phyloP scores from a whole-genome alignment of 2,888 invertebrate genomes.

The Chymomyza caudatula region DNA sequence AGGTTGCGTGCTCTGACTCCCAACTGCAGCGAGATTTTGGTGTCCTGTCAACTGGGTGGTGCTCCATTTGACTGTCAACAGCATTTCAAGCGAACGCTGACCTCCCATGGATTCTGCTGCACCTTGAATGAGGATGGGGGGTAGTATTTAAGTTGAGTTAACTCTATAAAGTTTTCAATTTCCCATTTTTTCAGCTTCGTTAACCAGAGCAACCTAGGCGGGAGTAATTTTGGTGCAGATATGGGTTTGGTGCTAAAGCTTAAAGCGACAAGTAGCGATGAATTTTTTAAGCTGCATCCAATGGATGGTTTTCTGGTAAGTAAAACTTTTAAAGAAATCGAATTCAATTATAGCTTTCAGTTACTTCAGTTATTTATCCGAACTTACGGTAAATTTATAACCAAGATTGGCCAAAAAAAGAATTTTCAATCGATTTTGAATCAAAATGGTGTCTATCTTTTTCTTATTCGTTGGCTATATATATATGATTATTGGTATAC shows the following conservation, averaged over 20 bases:
- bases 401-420: too few relatives aligned
- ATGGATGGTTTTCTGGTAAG: conserved; percentile 80
- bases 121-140: conserved; percentile 71
- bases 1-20: conserved; percentile 74
- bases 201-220: conserved; percentile 24
- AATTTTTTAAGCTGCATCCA: conserved; percentile 79
- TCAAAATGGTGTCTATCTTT: too few relatives aligned
- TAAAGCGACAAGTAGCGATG: conserved; percentile 80
- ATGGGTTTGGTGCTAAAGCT: conserved; percentile 80
- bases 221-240: conserved; percentile 70
- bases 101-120: conserved; percentile 78
- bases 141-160: background rate
- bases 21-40: conserved; percentile 73
- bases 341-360: too few relatives aligned
- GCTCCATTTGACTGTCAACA: conserved; percentile 51
- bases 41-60: conserved; percentile 70
- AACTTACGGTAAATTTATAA: too few relatives aligned
- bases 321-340: too few relatives aligned
- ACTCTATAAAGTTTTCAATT: background rate
- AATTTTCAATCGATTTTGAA: too few relatives aligned
- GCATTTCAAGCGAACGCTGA: conserved; percentile 72
- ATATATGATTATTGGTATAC: too few relatives aligned
- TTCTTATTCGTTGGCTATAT: too few relatives aligned
- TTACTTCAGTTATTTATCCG: too few relatives aligned
- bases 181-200: conserved; percentile 32